A percentile compares a stretch with the other conserved stretches of the same genome.
Conservation (phyloP, 2,888 invertebrate genomes). For the Orthosia gracilis region DNA sequence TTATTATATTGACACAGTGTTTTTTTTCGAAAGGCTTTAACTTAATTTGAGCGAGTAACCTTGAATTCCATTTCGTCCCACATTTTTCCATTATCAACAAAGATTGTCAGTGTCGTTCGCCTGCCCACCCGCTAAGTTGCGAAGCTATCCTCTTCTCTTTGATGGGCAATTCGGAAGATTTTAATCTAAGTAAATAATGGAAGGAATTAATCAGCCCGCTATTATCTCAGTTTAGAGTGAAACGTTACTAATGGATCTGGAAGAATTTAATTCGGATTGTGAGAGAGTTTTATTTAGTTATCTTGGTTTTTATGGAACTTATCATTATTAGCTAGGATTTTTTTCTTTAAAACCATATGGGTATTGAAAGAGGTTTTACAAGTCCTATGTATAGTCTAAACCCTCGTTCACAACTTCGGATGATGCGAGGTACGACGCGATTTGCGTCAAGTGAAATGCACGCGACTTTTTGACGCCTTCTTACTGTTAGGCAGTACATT, state of each 20-base stretch:
- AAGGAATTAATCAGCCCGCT: slow-evolving; percentile 69
- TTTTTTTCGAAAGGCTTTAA: too few species aligned
- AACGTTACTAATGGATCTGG: slow-evolving; percentile 49
- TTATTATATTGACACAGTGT: too few species aligned
- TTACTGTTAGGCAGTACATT: too few species aligned
- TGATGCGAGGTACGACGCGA: too few species aligned
- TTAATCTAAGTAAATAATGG: slow-evolving; percentile 74
- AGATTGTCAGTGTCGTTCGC: not conserved
- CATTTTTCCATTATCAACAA: too few species aligned
- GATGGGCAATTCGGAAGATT: slow-evolving; percentile 64
- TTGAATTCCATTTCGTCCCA: too few species aligned
- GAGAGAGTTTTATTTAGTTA: slow-evolving; percentile 19
- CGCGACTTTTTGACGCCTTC: too few species aligned
- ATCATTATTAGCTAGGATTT: not conserved
- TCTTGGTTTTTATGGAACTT: slow-evolving; percentile 9
- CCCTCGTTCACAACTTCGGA: too few species aligned
- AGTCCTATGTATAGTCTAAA: too few species aligned
- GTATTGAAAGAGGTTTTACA: not conserved
- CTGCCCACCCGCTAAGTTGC: slow-evolving; percentile 2
- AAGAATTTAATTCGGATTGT: slow-evolving; percentile 34
- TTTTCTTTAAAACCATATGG: not conserved
- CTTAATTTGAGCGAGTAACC: too few species aligned
- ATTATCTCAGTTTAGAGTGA: slow-evolving; percentile 65
- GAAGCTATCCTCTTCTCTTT: slow-evolving; percentile 38
- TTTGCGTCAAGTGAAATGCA: too few species aligned